A percentile compares a stretch with the other conserved stretches of the same genome.
Evolutionary conservation across 2,888 invertebrate species (phyloP).

Genomic region (Lepidocyrtoides sp.): DNA sequence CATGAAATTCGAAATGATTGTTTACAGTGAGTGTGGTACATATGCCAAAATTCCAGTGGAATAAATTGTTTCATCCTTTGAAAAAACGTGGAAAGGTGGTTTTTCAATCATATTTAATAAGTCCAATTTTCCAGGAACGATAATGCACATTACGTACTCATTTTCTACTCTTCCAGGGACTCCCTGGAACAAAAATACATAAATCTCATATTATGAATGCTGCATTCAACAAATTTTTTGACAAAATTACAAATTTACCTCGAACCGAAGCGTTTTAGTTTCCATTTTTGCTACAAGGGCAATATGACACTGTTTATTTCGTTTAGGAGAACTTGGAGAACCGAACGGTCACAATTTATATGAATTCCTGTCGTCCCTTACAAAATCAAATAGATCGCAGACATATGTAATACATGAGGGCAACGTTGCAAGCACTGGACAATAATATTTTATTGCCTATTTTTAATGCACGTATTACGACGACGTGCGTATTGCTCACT

Average conservation of each 20-base stretch:
- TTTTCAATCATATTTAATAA: conserved; percentile 63
- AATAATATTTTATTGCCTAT: no score
- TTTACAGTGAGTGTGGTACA: conserved; percentile 81
- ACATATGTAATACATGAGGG: no score
- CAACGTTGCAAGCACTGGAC: no score
- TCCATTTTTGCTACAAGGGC: conserved; percentile 52
- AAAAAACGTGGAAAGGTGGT: conserved; percentile 74
- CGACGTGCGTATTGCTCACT: no score
- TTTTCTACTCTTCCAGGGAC: conserved; percentile 57
- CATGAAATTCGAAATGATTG: neutral
- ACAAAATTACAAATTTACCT: conserved; percentile 49
- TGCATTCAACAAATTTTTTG: neutral
- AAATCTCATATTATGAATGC: no score
- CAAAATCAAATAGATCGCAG: no score
- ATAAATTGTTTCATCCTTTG: conserved; percentile 77
- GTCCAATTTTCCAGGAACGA: conserved; percentile 74
- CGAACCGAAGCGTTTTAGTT: conserved; percentile 60
- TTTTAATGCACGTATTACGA: no score
- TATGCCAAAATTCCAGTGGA: conserved; percentile 75
- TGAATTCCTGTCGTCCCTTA: neutral
- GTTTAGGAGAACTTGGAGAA: no score
- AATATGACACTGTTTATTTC: neutral
- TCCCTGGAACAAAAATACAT: conserved; percentile 65
- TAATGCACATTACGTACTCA: conserved; percentile 69
- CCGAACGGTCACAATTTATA: neutral